Evolutionary conservation across 2,888 invertebrate genomes (phyloP).

Genomic region (Prenolepis imparis): DNA sequence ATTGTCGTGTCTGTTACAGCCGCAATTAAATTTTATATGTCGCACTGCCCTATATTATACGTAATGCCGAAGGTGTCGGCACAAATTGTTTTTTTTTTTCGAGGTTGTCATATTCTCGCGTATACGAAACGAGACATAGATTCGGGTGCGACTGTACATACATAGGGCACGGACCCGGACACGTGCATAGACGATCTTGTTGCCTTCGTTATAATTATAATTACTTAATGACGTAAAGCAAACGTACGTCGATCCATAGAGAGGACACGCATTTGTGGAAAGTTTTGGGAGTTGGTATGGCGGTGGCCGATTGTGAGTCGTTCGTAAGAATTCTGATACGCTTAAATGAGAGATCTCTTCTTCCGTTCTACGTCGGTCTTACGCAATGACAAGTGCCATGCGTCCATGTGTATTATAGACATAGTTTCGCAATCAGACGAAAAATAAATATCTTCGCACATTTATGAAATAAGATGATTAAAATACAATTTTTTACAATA

Average conservation of each 20-base stretch:
- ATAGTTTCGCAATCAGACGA: slow-evolving; percentile 23
- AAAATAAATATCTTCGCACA: neutral
- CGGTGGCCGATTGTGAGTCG: slow-evolving; percentile 78
- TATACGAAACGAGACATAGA: slow-evolving; percentile 41
- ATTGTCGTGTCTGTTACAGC: slow-evolving; percentile 26
- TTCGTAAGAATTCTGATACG: slow-evolving; percentile 71
- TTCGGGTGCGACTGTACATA: slow-evolving; percentile 46
- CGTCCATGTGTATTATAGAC: slow-evolving; percentile 45
- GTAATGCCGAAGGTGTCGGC: neutral
- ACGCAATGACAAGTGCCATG: slow-evolving; percentile 52
- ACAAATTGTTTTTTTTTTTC: slow-evolving; percentile 26
- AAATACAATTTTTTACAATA: neutral
- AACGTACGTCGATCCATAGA: slow-evolving; percentile 59
- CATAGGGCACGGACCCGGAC: slow-evolving; percentile 62
- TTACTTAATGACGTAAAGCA: slow-evolving; percentile 31
- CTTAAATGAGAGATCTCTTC: slow-evolving; percentile 66
- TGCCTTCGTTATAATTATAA: slow-evolving; percentile 47
- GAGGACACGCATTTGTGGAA: slow-evolving; percentile 68
- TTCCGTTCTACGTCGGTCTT: slow-evolving; percentile 60
- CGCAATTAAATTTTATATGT: slow-evolving; percentile 24
- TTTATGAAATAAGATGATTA: neutral
- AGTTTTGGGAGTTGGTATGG: slow-evolving; percentile 78
- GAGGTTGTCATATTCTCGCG: slow-evolving; percentile 47
- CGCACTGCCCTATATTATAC: slow-evolving; percentile 8
- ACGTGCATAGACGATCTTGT: slow-evolving; percentile 58